Evolutionary conservation across 2,888 invertebrate species (phyloP), one percentile per base, ranked within the genome.

Genomic region (Monopis laevigella): DNA sequence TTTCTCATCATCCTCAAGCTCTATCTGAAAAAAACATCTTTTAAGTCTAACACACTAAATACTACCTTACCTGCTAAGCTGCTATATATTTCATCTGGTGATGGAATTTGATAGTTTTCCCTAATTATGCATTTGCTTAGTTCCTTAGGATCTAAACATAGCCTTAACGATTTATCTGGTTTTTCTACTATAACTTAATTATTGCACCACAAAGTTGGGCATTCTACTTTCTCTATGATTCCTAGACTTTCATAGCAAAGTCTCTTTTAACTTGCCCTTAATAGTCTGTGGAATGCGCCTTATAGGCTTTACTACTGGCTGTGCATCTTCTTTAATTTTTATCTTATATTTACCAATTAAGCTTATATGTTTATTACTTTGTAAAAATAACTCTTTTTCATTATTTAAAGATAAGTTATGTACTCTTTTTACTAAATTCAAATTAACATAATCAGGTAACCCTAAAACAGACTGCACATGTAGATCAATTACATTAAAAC

Each of bases 91-190:
- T 41, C 51, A 41, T 43, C 46, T 29, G 45, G 39, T 4, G 42
- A 39, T 11, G 41, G 38, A 2, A 41, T 39, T 43, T 40, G 32
- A 51, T 43, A 30, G 41, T 35, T 45, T 51, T 48, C 43, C 51
- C 55, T 36, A 48, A 41, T 10, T 7, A 43, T 41, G 16, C 8
- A 8, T 41, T 43, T 26, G 29, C 45, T 45, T 24, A 45, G 13
- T 27, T 53, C 46, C 21, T 45, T 39, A 5, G 59, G 55, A 35
- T 57, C 54, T 32, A 58, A 35, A 43, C 58, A 57, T 8, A 58
- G 24, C 16, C 56, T 29, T 10, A 56, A 16, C 5, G 44, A 45
- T n/a, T 43, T 44, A 45, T 54, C 45, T 13, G 48, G 48, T 43
- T 56, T 56, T 40, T 54, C 51, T 7, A 53, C 51, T 24, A 54